A percentile compares a stretch with the other conserved stretches of the same genome.
Conservation (phyloP, 1,140 invertebrate genomes). For the Panagrolaimus sp. region DNA sequence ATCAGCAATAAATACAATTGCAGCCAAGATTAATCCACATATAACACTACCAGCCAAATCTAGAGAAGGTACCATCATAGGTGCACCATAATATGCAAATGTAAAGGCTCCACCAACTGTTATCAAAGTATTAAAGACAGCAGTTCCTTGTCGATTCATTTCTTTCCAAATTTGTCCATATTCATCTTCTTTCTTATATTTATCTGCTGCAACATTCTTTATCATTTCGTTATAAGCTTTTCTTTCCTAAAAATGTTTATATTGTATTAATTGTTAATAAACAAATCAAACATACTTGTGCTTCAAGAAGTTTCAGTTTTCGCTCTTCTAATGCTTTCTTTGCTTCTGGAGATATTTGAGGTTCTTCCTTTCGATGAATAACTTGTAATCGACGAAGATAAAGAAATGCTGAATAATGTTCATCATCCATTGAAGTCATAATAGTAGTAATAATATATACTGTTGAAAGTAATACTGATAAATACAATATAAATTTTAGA, state of each 20-base stretch:
- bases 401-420: background rate
- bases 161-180: constrained; percentile 1
- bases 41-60: constrained; percentile 59
- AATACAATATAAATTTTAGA: too few relatives aligned
- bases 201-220: background rate
- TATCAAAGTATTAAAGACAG: constrained; percentile 2
- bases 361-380: background rate
- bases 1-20: constrained; percentile 62
- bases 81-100: constrained; percentile 43
- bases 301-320: background rate
- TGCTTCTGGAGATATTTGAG: background rate
- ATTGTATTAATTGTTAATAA: too few relatives aligned
- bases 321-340: constrained; percentile 1
- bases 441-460: too few relatives aligned
- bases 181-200: background rate
- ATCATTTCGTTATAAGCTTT: background rate
- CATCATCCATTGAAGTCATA: too few relatives aligned
- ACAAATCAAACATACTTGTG: background rate
- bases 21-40: constrained; percentile 59
- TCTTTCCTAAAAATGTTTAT: background rate
- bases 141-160: constrained; percentile 6
- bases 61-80: constrained; percentile 33
- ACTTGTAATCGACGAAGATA: background rate
- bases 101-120: constrained; percentile 31
- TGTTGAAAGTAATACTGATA: too few relatives aligned